Evolutionary conservation across 1,140 invertebrate genomes (phyloP).

Genomic region (Heliconius hewitsoni): DNA sequence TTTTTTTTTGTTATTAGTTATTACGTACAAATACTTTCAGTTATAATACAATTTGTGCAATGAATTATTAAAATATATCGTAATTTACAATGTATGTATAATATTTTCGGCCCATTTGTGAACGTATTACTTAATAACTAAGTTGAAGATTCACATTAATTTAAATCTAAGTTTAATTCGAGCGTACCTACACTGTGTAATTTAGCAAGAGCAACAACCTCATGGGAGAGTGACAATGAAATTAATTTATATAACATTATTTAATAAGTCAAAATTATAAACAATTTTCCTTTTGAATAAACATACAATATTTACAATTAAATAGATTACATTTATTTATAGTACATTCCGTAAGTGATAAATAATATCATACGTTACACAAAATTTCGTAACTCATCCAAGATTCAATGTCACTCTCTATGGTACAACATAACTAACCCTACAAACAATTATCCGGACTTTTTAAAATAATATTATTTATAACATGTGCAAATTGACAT

Average conservation of each 20-base stretch:
- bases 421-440: background rate
- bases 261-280: background rate
- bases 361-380: background rate
- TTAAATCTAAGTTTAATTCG: conserved; percentile 7
- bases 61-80: background rate
- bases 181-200: background rate
- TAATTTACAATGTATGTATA: background rate
- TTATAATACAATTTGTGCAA: conserved; percentile 6
- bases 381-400: background rate
- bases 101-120: background rate
- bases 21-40: conserved; percentile 1
- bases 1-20: background rate
- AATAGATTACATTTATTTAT: too few relatives aligned
- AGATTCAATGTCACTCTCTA: background rate
- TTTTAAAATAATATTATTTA: background rate
- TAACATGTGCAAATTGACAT: conserved; percentile 32
- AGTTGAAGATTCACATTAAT: background rate
- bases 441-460: conserved; percentile 6
- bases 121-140: conserved; percentile 8
- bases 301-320: background rate
- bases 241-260: background rate
- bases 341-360: background rate
- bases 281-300: background rate
- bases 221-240: background rate
- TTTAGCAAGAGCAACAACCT: conserved; percentile 1